Evolutionary conservation across 2,888 invertebrate species (phyloP), one percentile per base, ranked within the genome.

Genomic region (Sesia apiformis): DNA sequence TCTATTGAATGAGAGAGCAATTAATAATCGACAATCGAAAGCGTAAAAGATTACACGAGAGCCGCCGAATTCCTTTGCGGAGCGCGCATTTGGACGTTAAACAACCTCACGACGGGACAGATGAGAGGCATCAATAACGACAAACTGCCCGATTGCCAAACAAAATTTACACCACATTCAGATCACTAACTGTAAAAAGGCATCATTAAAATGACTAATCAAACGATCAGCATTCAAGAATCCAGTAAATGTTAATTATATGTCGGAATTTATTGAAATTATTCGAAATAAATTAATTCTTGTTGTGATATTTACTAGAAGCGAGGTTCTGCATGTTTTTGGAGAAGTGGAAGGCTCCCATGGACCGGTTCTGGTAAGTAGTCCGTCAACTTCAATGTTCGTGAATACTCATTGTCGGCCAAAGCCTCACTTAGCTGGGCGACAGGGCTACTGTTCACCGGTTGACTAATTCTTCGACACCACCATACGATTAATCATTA

Each of bases 11-110:
- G 77, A 78, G 72, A 76, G 75, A 74, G 76, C 82, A 81, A 83
- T 82, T 81, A 84, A 82, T 83, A 82, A 81, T 81, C 77, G 80
- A 80, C 77, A 80, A 83, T 81, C 67, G 81, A 84, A 83, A 84
- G 82, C 83, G 81, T 84, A 79, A 81, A 82, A 81, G 81, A 81
- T 83, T 80, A 81, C 76, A 82, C 79, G 77, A 76, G 73, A 74
- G 74, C 76, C 78, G 79, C 74, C 72, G 74, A 81, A 82, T 81
- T 81, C 78, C 74, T 74, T 64, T 62, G 69, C 70, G 65, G 64
- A 65, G 69, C 73, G 67, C 63, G 62, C 65, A 63, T 67, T 68
- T 63, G 60, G 62, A 64, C 67, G 72, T 73, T 70, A 70, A 67
- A 66, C 68, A 69, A 69, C 70, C 64, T 65, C 64, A 65, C 67